phyloP scores from a whole-genome alignment of 2,797 vertebrate genomes.

The Avahi laniger region DNA sequence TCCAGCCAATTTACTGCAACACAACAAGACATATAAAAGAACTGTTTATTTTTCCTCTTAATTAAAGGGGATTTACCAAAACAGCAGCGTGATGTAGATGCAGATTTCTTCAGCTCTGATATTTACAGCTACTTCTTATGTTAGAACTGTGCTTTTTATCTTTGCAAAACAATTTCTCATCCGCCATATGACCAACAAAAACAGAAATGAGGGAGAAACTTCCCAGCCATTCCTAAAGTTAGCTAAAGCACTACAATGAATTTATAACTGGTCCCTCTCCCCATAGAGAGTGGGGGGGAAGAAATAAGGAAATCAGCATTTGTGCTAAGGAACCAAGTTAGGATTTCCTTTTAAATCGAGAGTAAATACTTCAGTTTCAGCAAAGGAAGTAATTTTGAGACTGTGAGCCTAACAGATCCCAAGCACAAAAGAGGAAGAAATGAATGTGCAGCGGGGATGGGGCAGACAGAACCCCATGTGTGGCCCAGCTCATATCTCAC shows the following conservation, averaged over 20 bases:
- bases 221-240: background rate
- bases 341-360: background rate
- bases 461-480: background rate
- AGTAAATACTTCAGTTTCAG: background rate
- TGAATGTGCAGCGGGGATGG: background rate
- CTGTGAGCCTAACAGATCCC: background rate
- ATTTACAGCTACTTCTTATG: background rate
- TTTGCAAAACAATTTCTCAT: background rate
- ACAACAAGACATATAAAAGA: background rate
- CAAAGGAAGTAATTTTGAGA: background rate
- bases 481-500: background rate
- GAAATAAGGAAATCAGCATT: background rate
- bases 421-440: background rate
- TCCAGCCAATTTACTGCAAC: conserved; percentile 97
- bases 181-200: background rate
- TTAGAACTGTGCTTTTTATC: background rate
- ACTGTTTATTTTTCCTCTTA: background rate
- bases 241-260: background rate
- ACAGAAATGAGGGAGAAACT: background rate
- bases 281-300: too few species aligned
- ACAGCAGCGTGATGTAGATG: background rate
- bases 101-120: background rate
- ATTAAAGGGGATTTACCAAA: background rate
- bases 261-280: background rate
- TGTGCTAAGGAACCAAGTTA: background rate